Base-by-base conservation (phyloP, 2,113 vertebrate species). In the Hypanus sabinus region DNA sequence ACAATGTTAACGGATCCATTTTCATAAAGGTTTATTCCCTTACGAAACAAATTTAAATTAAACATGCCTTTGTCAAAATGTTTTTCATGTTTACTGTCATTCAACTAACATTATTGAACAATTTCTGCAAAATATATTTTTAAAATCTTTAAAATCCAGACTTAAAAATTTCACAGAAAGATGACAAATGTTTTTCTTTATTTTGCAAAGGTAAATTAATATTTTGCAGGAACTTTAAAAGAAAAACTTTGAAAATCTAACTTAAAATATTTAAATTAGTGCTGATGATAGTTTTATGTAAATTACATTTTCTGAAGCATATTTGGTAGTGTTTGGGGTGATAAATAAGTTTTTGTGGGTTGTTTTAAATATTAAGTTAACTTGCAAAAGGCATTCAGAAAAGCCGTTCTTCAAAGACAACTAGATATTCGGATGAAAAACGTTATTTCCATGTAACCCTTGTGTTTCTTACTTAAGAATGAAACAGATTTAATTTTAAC, bases 401-500 rank as follows among this genome's bases (percentile, higher is more conserved):
- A 9, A 83, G 36, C 18, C 6, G 16, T 38, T 33, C 33, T 80
- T 5, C 36, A 80, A 16, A 80, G 36, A 85, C 27, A 46, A 57
- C 46, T 11, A 10, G 57, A 24, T 60, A 24, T 88, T 88, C 60
- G 62, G n/a, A 88, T 62, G 27, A 0, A 88, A 88, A n/a, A 10
- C 0, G n/a, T 62, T 88, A 27, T 88, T 60, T 62, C 27, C 14
- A 60, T 30, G 33, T 36, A 38, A 92, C 11, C 24, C 33, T 92
- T 33, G 38, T 10, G 65, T 33, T 90, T 62, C 5, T 90, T 68
- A 33, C 60, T 33, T 16, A 90, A 90, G 9, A 6, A 24, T 62
- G 57, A 65, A 90, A 90, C 36, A 83, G 30, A 18, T 30, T 90
- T 90, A 12, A 65, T 71, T 92, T 92, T 92, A 70, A 71, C 62